Base-by-base conservation (phyloP, 2,888 invertebrate genomes). In the Imbricaverruca yamaguchii region DNA sequence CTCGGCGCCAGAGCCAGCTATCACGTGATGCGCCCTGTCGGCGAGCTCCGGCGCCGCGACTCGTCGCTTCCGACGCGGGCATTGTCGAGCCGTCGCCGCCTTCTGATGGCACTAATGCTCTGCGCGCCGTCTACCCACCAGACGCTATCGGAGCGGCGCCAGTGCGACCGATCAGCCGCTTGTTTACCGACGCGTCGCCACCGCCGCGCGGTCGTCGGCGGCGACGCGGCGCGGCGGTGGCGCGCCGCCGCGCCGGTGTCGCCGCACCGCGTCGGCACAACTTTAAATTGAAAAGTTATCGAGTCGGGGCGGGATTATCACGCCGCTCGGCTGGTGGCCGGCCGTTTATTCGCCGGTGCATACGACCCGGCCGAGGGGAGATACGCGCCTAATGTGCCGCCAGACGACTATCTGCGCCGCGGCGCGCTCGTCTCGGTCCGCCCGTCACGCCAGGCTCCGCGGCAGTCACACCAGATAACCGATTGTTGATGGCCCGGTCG, bases 261-360 rank as follows among this genome's bases (percentile, higher is more conserved):
- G 13, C 25, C 12, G 25, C 67, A 8, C 67, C 53, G 74, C 59
- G 15, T 59, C 59, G 59, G 12, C 12, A 13, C 74, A 74, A 74
- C 39, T 74, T 74, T 74, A 74, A 74, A 74, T 74, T 74, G 74
- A 74, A 74, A 74, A 53, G 53, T 74, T 74, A 74, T 74, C 74
- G 53, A 11, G 74, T 53, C 18, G 6, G 53, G 53, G 39, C 53
- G 74, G 74, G 74, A 74, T 74, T 74, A 74, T 74, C 74, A 53
- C 53, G 6, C 39, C 21, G 39, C 39, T 39, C 39, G 39, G 39
- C 39, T 39, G 39, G 2, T 39, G 18, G 74, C 12, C 53, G 15
- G 53, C 61, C 74, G 74, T 53, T 74, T 74, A 21, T 18, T 1
- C 53, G 69, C 13, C 39, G 23, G 23, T 10, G 4, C n/a, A 12